Base-by-base conservation (phyloP, 2,113 vertebrate genomes). In the Probosciger aterrimus region DNA sequence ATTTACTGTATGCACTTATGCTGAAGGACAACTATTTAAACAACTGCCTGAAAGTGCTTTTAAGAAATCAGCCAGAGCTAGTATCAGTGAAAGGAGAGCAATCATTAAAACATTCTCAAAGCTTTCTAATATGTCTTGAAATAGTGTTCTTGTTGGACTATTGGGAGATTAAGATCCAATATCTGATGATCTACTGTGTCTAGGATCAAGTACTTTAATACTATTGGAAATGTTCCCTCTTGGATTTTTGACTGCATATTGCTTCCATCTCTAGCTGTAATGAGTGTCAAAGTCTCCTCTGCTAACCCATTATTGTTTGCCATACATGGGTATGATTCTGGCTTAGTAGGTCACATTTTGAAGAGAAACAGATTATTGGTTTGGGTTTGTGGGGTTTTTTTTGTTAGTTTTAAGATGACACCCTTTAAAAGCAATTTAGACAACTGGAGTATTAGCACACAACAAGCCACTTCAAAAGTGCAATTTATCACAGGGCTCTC, bases 121-220 rank as follows among this genome's bases (percentile, higher is more conserved):
- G 64, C 39, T 75, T 93, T 90, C 69, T 92, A 93, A 57, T 88
- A 86, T 57, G 33, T 57, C 88, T 94, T 94, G 60, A 96, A 96
- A 94, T 81, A 83, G 64, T 2, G 0, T 78, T 82, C 50, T 62
- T 86, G 77, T 68, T 93, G 53, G 57, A 96, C 86, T 92, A 55
- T 76, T 71, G 93, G 73, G 41, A 93, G 90, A 95, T 94, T 96
- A 95, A 94, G 79, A 92, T 74, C 67, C 79, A 92, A 88, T 93
- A 96, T 93, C 90, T 94, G 79, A 75, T 86, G 80, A 95, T 94
- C 93, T 96, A 81, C 82, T 60, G 43, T 73, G 75, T 90, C 88
- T 94, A 93, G 79, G 57, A 96, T 73, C 55, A 94, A 95, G 80
- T 88, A 92, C 86, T 95, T 93, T 92, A 96, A 95, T 86, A 90